phyloP scores from a whole-genome alignment of 1,140 invertebrate species.

The Aphelenchoides besseyi region DNA sequence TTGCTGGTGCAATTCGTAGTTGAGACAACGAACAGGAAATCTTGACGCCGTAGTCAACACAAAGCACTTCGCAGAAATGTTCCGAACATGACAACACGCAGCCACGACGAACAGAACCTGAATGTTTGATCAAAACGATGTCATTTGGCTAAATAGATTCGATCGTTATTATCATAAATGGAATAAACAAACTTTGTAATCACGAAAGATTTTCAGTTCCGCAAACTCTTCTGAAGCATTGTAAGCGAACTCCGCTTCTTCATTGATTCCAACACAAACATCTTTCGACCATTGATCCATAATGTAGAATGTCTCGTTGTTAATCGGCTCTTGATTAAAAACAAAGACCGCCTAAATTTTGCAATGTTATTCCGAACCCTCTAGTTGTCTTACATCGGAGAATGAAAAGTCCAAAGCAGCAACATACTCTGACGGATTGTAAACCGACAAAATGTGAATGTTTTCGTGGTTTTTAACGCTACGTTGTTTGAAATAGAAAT shows the following conservation, averaged over 20 bases:
- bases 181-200: not conserved
- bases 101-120: not conserved
- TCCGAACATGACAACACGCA: not conserved
- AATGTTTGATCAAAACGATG: conserved; percentile 3
- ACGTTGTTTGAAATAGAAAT: not conserved
- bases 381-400: not conserved
- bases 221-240: not conserved
- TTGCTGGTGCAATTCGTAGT: not conserved
- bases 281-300: conserved; percentile 7
- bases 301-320: conserved; percentile 3
- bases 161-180: not conserved
- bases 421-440: conserved; percentile 1
- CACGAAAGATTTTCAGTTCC: not conserved
- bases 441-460: not conserved
- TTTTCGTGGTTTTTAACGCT: conserved; percentile 2
- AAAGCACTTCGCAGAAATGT: not conserved
- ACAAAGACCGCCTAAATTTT: conserved; percentile 1
- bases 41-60: conserved; percentile 6
- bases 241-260: not conserved
- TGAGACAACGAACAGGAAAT: not conserved
- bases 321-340: not conserved
- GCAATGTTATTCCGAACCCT: no score
- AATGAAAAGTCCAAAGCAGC: not conserved
- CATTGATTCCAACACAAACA: conserved; percentile 2
- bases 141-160: not conserved